phyloP scores from a whole-genome alignment of 2,113 vertebrate species.

The Myrmophylax atrothorax region DNA sequence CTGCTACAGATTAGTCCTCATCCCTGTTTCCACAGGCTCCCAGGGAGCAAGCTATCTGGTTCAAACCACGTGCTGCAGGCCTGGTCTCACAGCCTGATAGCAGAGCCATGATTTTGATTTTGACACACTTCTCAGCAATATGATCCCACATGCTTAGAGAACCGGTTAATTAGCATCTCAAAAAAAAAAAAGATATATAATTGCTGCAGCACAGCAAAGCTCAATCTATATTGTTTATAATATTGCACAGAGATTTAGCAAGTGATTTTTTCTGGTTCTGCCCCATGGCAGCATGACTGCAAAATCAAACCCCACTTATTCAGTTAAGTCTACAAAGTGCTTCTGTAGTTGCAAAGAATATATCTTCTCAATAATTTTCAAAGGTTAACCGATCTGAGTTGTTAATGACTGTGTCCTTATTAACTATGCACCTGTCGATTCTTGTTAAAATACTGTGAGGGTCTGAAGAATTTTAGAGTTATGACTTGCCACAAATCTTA shows the following conservation, averaged over 20 bases:
- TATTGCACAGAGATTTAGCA: background rate
- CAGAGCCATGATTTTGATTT: background rate
- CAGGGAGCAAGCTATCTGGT: background rate
- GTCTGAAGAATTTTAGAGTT: background rate
- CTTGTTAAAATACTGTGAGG: background rate
- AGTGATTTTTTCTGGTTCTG: background rate
- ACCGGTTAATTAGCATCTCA: background rate
- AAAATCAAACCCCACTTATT: background rate
- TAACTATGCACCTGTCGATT: background rate
- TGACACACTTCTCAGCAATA: background rate
- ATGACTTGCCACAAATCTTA: background rate
- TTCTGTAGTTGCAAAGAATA: background rate
- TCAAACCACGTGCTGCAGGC: background rate
- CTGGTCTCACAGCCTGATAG: background rate
- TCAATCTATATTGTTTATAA: background rate
- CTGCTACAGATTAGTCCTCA: background rate
- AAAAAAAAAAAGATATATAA: background rate
- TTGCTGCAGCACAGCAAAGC: background rate
- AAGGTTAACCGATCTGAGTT: background rate
- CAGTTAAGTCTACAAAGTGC: background rate
- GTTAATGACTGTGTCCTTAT: background rate
- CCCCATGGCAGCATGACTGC: accelerated
- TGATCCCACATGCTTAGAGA: background rate
- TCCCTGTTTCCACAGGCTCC: background rate
- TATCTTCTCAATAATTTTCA: background rate